Evolutionary conservation across 2,113 vertebrate genomes (phyloP).

Genomic region (Scophthalmus maximus): DNA sequence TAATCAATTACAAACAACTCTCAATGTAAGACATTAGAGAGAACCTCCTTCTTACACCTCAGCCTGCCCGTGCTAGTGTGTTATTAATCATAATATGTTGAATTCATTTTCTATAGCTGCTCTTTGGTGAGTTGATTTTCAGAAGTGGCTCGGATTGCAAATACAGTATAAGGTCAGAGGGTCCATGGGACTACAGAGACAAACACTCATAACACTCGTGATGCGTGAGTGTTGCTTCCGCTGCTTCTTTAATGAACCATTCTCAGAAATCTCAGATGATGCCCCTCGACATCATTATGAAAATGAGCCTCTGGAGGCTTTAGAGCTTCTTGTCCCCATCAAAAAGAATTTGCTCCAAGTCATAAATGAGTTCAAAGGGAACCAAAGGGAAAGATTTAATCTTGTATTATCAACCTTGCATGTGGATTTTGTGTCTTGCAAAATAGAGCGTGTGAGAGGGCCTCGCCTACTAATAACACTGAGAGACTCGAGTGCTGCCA

Average conservation of each 20-base stretch:
- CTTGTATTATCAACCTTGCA: too few species aligned
- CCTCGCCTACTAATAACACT: too few species aligned
- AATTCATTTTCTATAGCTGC: background rate
- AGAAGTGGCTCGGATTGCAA: background rate
- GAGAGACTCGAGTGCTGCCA: too few species aligned
- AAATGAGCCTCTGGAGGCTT: slow-evolving; percentile 76
- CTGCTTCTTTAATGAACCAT: slow-evolving; percentile 84
- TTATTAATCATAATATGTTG: background rate
- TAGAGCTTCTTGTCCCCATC: slow-evolving; percentile 55
- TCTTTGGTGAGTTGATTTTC: background rate
- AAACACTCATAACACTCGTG: slow-evolving; percentile 60
- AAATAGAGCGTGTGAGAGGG: too few species aligned
- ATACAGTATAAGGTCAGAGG: background rate
- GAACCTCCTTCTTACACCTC: too few species aligned
- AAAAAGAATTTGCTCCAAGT: too few species aligned
- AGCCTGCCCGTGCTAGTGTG: background rate
- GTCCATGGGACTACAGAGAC: background rate
- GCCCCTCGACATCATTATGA: slow-evolving; percentile 81
- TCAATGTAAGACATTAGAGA: too few species aligned
- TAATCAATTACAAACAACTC: too few species aligned
- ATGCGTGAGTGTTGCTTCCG: slow-evolving; percentile 29
- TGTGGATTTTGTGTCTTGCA: too few species aligned
- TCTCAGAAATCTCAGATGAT: slow-evolving; percentile 80
- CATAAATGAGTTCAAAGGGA: too few species aligned
- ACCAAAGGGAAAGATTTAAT: too few species aligned